Percentiles rank a stretch among this genome's conserved stretches.
Conservation (phyloP, 2,888 invertebrate species). For the Oligia fasciuncula region DNA sequence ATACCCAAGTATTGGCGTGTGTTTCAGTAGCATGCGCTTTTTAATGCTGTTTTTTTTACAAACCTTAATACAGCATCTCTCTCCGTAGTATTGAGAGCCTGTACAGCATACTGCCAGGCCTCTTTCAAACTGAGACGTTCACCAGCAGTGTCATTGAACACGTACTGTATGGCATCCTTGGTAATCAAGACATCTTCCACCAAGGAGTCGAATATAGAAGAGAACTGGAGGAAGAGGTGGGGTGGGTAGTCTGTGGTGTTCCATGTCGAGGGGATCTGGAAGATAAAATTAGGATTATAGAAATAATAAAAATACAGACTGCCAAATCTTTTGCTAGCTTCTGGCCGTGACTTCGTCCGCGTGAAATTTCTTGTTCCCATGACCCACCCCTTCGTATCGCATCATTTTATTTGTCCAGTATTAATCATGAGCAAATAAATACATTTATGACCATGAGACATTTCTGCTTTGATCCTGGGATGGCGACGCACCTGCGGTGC, state of each 20-base stretch:
- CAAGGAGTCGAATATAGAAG: conserved; percentile 77
- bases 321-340: not conserved
- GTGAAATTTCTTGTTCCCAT: too few species aligned
- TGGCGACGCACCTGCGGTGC: not conserved
- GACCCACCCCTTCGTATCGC: too few species aligned
- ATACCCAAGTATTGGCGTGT: not conserved
- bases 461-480: too few species aligned
- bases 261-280: conserved; percentile 73
- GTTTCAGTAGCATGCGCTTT: not conserved
- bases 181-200: conserved; percentile 74
- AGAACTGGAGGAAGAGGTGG: conserved; percentile 83
- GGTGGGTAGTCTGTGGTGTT: conserved; percentile 76
- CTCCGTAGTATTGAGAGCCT: conserved; percentile 71
- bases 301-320: not conserved
- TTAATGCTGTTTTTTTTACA: conserved; percentile 4
- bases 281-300: conserved; percentile 1
- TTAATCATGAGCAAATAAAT: too few species aligned
- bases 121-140: conserved; percentile 67
- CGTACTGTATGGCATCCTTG: conserved; percentile 68
- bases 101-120: conserved; percentile 75
- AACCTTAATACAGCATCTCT: conserved; percentile 75
- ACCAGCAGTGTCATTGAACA: conserved; percentile 66
- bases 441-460: too few species aligned
- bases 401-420: not conserved
- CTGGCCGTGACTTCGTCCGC: too few species aligned